Evolutionary conservation across 2,113 vertebrate genomes (phyloP), one percentile per base, ranked within the genome.

Genomic region (Pogonocichla stellata): DNA sequence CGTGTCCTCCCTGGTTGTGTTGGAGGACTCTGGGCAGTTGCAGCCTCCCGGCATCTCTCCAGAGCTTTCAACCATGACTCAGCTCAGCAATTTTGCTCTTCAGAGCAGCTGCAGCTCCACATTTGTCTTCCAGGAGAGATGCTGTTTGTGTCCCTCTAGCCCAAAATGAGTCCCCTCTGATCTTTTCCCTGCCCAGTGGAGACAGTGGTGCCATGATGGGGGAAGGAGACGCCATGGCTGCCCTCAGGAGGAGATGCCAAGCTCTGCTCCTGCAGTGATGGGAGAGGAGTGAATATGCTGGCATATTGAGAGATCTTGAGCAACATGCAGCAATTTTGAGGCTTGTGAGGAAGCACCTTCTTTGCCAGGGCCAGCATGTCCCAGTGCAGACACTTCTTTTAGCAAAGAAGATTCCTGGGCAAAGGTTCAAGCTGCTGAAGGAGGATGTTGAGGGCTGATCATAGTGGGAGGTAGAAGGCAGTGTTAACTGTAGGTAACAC

Each of bases 21-120:
- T 58, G 38, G 70, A 94, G 87, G 83, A 53, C 77, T 61, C 58
- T 69, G 75, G 75, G 69, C 80, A 86, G 51, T 77, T 54, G 73
- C 62, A 89, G 77, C 80, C 34, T 91, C 45, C 67, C 4, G 5
- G 71, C 71, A 47, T 86, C 75, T 92, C 50, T 75, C 47, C 2
- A 4, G 51, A 58, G 80, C 86, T 84, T 58, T 83, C 16, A 19
- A 33, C 56, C 13, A 2, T 93, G 72, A 74, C 75, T 95, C 72
- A 69, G 75, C 80, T 73, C 56, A 36, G 51, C 2, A 8, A 11
- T 57, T 91, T 73, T 66, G 80, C 77, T 91, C 34, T 80, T 69
- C 64, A 50, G 69, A 95, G 80, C 82, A 61, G 56, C 70, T 75
- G 79, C 50, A 77, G 74, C 53, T 86, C 66, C 53, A 31, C 28